Conservation (phyloP, 2,888 invertebrate genomes). For the Drosophila crucigera region DNA sequence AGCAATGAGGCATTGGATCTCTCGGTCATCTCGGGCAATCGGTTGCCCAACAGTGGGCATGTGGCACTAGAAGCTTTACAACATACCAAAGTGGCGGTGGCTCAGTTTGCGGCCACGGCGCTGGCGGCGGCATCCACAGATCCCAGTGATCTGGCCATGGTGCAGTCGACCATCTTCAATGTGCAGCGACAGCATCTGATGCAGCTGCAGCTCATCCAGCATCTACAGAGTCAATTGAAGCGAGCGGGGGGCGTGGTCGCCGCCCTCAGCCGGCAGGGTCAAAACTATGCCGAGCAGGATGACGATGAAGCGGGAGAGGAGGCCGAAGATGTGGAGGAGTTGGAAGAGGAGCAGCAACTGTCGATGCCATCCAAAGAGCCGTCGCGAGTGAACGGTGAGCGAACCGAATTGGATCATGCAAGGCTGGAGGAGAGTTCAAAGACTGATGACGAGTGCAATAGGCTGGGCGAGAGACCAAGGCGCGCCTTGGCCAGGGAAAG, state of each 20-base stretch:
- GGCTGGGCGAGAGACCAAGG: slow-evolving; percentile 8
- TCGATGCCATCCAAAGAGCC: slow-evolving; percentile 29
- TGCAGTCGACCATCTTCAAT: slow-evolving; percentile 96
- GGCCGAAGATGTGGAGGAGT: slow-evolving; percentile 13
- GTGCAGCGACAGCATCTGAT: slow-evolving; percentile 98
- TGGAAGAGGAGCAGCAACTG: slow-evolving; percentile 13
- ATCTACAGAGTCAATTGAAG: slow-evolving; percentile 94
- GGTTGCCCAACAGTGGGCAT: slow-evolving; percentile 87
- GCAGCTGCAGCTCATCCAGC: slow-evolving; percentile 97
- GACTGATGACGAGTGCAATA: slow-evolving; percentile 78
- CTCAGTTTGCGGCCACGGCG: slow-evolving; percentile 96
- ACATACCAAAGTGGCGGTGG: slow-evolving; percentile 92
- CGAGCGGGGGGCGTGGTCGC: slow-evolving; percentile 70
- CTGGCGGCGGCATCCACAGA: slow-evolving; percentile 86
- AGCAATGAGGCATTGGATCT: slow-evolving; percentile 83
- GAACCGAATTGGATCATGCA: slow-evolving; percentile 18
- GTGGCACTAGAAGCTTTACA: slow-evolving; percentile 96
- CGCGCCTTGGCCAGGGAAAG: background rate
- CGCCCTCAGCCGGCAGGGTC: slow-evolving; percentile 51
- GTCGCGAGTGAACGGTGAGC: slow-evolving; percentile 16
- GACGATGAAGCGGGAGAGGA: slow-evolving; percentile 19
- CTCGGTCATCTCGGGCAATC: slow-evolving; percentile 77
- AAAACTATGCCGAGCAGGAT: slow-evolving; percentile 20
- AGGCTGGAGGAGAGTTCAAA: slow-evolving; percentile 71
- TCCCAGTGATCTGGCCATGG: slow-evolving; percentile 91